Conservation (phyloP, 1,140 invertebrate genomes). For the Paraescarpia echinospica region DNA sequence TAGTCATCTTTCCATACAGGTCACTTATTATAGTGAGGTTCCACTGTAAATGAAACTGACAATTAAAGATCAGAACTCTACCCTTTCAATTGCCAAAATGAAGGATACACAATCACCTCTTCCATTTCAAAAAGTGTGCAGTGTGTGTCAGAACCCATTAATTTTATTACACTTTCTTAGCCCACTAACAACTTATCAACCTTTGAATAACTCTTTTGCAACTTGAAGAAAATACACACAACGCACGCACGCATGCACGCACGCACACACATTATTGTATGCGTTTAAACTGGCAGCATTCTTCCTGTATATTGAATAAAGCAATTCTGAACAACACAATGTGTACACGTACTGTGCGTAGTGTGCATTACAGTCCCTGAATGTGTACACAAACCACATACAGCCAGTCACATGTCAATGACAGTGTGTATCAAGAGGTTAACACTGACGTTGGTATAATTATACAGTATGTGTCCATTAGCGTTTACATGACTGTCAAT, state of each 20-base stretch:
- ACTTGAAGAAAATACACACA: too few relatives aligned
- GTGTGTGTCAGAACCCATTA: neutral
- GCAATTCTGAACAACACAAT: neutral
- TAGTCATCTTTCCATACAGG: too few relatives aligned
- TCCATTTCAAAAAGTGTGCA: too few relatives aligned
- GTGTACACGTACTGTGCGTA: neutral
- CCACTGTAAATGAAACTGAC: too few relatives aligned
- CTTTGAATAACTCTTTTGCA: neutral
- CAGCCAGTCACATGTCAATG: neutral
- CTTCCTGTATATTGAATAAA: neutral
- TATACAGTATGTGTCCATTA: neutral
- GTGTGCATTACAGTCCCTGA: neutral
- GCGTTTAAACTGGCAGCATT: neutral
- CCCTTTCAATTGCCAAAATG: too few relatives aligned
- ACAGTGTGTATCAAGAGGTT: neutral
- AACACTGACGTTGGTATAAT: neutral
- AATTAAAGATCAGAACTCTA: too few relatives aligned
- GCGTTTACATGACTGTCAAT: neutral
- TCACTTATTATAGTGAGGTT: too few relatives aligned
- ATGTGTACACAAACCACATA: too few relatives aligned
- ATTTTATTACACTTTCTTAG: neutral
- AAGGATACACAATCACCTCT: too few relatives aligned
- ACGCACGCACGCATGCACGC: too few relatives aligned
- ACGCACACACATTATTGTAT: too few relatives aligned
- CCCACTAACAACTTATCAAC: neutral